Percentiles rank a stretch among this genome's conserved stretches.
Conservation (phyloP, 2,888 invertebrate genomes). For the Deilephila porcellus region DNA sequence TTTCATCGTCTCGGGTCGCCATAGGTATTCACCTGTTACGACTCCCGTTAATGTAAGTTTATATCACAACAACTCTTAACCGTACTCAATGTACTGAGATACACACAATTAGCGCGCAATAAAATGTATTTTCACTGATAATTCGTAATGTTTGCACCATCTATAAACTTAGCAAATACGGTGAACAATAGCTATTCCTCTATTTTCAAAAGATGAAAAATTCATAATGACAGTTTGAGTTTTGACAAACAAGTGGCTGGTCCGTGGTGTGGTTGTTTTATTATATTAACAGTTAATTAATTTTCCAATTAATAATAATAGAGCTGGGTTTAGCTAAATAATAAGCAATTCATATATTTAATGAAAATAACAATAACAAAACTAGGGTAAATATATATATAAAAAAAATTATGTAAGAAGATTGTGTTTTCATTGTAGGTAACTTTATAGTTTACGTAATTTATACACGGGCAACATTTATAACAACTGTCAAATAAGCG, state of each 20-base stretch:
- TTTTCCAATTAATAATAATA: background rate
- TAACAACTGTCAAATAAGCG: background rate
- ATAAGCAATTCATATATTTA: too few relatives aligned
- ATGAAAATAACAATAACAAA: too few relatives aligned
- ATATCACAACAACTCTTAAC: background rate
- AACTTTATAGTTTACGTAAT: background rate
- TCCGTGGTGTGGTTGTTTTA: background rate
- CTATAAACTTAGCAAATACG: background rate
- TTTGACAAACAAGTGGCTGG: background rate
- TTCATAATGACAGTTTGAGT: background rate
- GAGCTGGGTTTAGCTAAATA: too few relatives aligned
- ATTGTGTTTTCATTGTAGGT: too few relatives aligned
- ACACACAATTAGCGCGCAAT: background rate
- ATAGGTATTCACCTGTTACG: conserved; percentile 42
- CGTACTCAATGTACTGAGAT: conserved; percentile 15
- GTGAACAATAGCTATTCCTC: background rate
- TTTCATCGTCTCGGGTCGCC: conserved; percentile 67
- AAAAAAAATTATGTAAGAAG: too few relatives aligned
- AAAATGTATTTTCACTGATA: background rate
- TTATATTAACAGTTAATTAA: background rate
- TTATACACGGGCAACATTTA: background rate
- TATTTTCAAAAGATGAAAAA: conserved; percentile 10
- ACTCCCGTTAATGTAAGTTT: background rate
- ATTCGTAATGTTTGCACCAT: background rate
- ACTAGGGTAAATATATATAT: too few relatives aligned